These are phyloP conservation scores for Ceyx margarethae DNA, from an alignment of 2,113 vertebrate species.

Conservation along the genomic window DNA sequence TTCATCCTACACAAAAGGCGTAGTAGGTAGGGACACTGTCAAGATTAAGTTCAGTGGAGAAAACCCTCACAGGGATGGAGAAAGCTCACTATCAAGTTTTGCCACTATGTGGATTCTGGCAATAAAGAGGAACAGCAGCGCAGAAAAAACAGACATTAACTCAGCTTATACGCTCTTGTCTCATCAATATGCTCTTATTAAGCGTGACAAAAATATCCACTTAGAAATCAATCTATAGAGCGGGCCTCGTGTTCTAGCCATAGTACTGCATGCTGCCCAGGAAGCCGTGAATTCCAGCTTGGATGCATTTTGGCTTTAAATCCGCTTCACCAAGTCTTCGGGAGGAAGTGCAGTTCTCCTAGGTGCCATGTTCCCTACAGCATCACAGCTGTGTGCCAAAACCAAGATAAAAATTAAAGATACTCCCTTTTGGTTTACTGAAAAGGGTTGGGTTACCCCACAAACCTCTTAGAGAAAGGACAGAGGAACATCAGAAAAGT, in stretches of 20 bases:
- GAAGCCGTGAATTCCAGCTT: neutral
- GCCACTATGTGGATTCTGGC: neutral
- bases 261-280: neutral
- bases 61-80: neutral
- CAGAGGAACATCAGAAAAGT: neutral
- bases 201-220: neutral
- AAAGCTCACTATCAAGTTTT: neutral
- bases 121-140: neutral
- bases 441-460: neutral
- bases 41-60: neutral
- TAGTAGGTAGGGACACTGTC: neutral
- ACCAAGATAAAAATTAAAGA: neutral
- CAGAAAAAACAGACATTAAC: neutral
- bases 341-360: neutral
- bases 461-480: neutral
- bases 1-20: neutral
- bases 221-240: neutral
- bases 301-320: fast-evolving
- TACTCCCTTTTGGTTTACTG: fast-evolving
- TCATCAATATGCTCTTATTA: conserved; percentile 5
- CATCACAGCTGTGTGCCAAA: neutral
- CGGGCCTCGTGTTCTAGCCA: neutral
- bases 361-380: neutral
- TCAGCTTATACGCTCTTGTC: neutral
- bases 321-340: fast-evolving